A percentile compares a stretch with the other conserved stretches of the same genome.
These are phyloP conservation scores for Mesitornis unicolor DNA, from an alignment of 2,113 vertebrate genomes.

Conservation along the genomic window DNA sequence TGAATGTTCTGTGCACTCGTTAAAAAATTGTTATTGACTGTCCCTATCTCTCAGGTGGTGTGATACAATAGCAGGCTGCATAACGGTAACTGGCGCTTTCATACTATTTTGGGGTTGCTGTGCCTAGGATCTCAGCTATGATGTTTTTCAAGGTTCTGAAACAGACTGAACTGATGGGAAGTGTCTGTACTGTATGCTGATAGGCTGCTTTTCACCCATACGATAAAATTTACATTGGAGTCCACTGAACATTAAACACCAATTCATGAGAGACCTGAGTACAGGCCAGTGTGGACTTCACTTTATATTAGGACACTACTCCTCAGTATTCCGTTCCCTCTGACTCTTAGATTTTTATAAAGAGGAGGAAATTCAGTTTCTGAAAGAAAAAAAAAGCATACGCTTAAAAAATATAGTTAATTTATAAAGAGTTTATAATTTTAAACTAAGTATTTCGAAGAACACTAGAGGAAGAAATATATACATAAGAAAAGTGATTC, in stretches of 20 bases:
- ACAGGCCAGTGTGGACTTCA: neutral
- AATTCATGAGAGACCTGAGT: neutral
- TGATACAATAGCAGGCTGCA: neutral
- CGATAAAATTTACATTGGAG: neutral
- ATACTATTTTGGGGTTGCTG: neutral
- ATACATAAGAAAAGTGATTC: neutral
- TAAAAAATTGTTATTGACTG: neutral
- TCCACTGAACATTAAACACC: neutral
- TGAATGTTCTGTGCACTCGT: neutral
- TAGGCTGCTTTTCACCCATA: neutral
- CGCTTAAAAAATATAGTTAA: neutral
- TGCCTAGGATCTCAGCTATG: neutral
- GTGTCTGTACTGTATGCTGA: neutral
- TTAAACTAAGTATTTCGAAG: neutral
- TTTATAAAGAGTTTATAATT: neutral
- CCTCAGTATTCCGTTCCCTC: neutral
- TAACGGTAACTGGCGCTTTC: neutral
- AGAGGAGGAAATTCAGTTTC: neutral
- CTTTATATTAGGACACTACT: neutral
- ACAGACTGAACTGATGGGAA: neutral
- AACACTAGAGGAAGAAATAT: neutral
- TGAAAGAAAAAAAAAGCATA: neutral
- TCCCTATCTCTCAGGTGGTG: neutral
- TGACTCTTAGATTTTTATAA: neutral
- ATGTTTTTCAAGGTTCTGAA: neutral